Evolutionary conservation across 1,140 invertebrate species (phyloP).

Genomic region (Tetraneura akinire): DNA sequence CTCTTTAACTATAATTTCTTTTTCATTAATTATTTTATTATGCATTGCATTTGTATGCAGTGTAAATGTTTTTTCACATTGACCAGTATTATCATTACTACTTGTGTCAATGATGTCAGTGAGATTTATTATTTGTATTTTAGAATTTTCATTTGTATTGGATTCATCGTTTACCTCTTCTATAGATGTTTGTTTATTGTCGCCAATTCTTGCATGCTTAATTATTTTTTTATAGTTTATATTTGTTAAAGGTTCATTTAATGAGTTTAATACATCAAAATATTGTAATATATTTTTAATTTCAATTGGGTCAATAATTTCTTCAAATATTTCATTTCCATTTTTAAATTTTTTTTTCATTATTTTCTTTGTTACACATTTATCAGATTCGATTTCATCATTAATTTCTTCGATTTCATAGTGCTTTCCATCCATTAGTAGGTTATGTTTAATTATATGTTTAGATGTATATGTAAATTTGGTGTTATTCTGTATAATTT

Average conservation of each 20-base stretch:
- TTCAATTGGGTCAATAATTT: background rate
- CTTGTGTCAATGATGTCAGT: too few species aligned
- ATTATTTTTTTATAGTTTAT: background rate
- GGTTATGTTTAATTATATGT: background rate
- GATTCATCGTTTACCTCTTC: background rate
- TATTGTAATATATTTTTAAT: background rate
- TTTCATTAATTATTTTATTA: too few species aligned
- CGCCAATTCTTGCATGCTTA: background rate
- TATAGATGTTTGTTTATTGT: background rate
- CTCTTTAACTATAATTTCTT: too few species aligned
- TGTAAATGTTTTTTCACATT: too few species aligned
- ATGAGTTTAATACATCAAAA: background rate
- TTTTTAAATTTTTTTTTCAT: conserved; percentile 51
- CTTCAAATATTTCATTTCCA: background rate
- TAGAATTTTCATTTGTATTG: too few species aligned
- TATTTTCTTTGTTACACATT: background rate
- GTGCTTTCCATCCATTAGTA: background rate
- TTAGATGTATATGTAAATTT: background rate
- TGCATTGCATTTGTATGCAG: too few species aligned
- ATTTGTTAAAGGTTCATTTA: background rate
- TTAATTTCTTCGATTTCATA: background rate
- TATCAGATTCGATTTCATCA: background rate
- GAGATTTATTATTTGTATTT: too few species aligned
- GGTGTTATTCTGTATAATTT: background rate
- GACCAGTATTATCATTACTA: too few species aligned